Evolutionary conservation across 1,140 invertebrate species (phyloP), one percentile per base, ranked within the genome.

Genomic region (Dinoponera quadriceps): DNA sequence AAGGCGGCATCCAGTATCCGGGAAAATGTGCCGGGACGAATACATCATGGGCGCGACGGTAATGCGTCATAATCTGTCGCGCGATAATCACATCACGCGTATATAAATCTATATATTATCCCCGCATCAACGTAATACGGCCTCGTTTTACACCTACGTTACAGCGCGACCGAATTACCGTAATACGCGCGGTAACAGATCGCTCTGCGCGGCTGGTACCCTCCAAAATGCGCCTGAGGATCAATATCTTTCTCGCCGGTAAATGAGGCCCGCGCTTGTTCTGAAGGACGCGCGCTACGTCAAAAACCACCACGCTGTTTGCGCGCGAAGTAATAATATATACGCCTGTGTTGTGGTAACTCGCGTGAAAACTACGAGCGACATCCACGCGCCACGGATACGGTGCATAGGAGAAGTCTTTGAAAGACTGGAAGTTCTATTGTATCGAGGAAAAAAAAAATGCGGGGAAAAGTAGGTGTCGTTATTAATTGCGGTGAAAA

Each of bases 21-120:
- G 25, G 11, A 59, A 54, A 73, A 82, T 48, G 44, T 55, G 22
- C 48, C 54, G 27, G 38, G 55, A 51, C 20, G 73, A 69, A 80
- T 77, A 80, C 63, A 65, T 87, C 78, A 77, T 75, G 83, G 38
- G 2, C n/a, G n/a, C 16, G 63, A 54, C 55, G 57, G 20, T 87
- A 86, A 87, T 80, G 22, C 85, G 3, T 38, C 22, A 63, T 88
- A 88, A 88, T 85, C 87, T 87, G 66, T 75, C 25, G 38, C n/a
- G 29, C 66, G 25, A 73, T 78, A 69, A 87, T 78, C 83, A 44
- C 38, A 82, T 88, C 87, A 88, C 87, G 87, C 38, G 55, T 85
- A 69, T 77, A 85, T 78, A 88, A 87, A 88, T 88, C 87, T 85
- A 77, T 60, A 29, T 65, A n/a, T 72, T 75, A 85, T 60, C 68